Base-by-base conservation (phyloP, 2,888 invertebrate genomes). In the Meiosimyza platycephala region DNA sequence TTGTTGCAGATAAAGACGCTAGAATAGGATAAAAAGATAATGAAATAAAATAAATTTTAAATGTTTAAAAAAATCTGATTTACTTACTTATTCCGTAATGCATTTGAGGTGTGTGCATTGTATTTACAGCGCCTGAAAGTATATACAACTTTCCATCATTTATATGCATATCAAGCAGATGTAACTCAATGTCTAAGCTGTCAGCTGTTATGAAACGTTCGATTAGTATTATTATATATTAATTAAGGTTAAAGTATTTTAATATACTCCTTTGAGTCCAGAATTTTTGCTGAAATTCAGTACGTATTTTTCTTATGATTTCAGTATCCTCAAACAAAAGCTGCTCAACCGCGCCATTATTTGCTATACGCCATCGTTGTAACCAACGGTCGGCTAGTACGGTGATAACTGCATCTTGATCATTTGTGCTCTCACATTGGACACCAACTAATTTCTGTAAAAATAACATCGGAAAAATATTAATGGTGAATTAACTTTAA, bases 161-260 rank as follows among this genome's bases (percentile, higher is more conserved):
- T 1, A 91, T 88, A 78, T 94, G 94, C 88, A 95, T 93, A 84
- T 96, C 96, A 72, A 96, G 88, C 3, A 95, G 88, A 90, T 92
- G 91, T 13, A 93, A 90, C 76, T 93, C 92, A 63, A 94, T 87
- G 78, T 92, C 92, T 77, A 89, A 89, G 28, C 89, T 89, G 78
- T 93, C 92, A 6, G 84, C 82, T 50, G 77, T 72, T 59, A 78
- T 4, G 2, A 79, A 40, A 40, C 9, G 4, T 40, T 40, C 0
- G 40, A 9, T 40, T 40, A 40, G 2, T 40, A 40, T 9, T 28
- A 22, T 22, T 2, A 22, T 22, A 22, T 22, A 2, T 22, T 22
- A 22, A 22, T 2, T 22, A 2, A 22, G 22, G 28, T 28, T 28
- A 3, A 28, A 4, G 28, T 28, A 28, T 28, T 28, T 28, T 28